A percentile compares a stretch with the other conserved stretches of the same genome.
phyloP scores from a whole-genome alignment of 1,140 invertebrate genomes.

The Psilanteris sp. region DNA sequence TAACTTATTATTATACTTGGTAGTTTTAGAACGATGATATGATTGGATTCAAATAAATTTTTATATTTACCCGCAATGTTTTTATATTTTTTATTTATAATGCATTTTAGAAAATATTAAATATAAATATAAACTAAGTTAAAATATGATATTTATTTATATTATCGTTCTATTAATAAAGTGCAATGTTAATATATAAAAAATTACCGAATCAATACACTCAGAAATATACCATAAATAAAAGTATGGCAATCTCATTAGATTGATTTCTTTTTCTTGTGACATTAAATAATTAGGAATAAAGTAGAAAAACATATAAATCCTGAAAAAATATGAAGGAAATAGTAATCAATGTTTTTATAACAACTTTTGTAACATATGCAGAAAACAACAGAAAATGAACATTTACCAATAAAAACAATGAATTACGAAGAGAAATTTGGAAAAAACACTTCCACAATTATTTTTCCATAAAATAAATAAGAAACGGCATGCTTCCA shows the following conservation, averaged over 20 bases:
- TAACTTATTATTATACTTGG: no score
- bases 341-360: not conserved
- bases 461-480: conserved; percentile 64
- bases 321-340: conserved; percentile 59
- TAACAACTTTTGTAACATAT: no score
- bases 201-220: conserved; percentile 69
- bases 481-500: conserved; percentile 67
- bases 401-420: conserved; percentile 68
- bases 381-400: no score
- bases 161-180: no score
- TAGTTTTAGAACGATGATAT: no score
- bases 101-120: no score
- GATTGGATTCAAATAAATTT: no score
- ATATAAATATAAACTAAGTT: no score
- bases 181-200: no score
- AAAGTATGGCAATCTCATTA: conserved; percentile 52
- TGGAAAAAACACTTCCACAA: conserved; percentile 55
- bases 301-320: conserved; percentile 68
- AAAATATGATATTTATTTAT: no score
- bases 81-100: no score
- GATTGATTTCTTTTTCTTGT: conserved; percentile 55
- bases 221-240: conserved; percentile 70
- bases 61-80: no score
- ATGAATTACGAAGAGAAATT: conserved; percentile 66
- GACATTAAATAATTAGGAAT: conserved; percentile 68